Evolutionary conservation across 2,113 vertebrate species (phyloP), one percentile per base, ranked within the genome.

Genomic region (Pangasianodon gigas): DNA sequence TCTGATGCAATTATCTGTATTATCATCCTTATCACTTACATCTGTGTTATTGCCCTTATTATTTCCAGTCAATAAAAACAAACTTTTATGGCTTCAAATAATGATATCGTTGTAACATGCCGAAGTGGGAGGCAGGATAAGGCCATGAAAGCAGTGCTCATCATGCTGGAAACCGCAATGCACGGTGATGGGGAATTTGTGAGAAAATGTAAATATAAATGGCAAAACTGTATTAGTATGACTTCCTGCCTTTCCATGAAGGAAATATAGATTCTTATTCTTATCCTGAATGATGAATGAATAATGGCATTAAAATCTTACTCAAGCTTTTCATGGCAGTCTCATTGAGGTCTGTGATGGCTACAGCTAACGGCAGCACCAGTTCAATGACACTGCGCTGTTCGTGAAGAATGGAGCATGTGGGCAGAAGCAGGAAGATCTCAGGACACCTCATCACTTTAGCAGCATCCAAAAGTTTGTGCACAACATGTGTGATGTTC

Each of bases 341-440:
- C 0, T 95, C 87, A 0, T 75, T 77, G 58, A 95, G 89, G 0
- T 84, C 1, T 1, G 6, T 7, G 2, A 95, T 91, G 29, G 90
- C 0, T 19, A 91, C 1, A 0, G 95, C 92, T 87, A 96, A n/a
- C 24, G 37, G 51, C 58, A 94, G 9, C 56, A 91, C 93, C 4
- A 1, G 1, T 0, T 1, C 44, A 29, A 94, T 91, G 87, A 91
- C 90, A 1, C n/a, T 71, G 0, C 87, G 46, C 46, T 93, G 93
- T 2, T 95, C 93, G 46, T 93, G 94, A 58, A 95, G 74, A 58
- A 94, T 86, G 0, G 95, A 93, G 48, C 91, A 95, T 0, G 89
- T 91, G 81, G 92, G 93, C 82, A 95, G 91, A 54, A 95, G 0
- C 85, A 94, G 44, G 69, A 95, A 21, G 91, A 95, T 87, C 87